Conservation (phyloP, 2,797 vertebrate genomes). For the Phalloptychus januarius region DNA sequence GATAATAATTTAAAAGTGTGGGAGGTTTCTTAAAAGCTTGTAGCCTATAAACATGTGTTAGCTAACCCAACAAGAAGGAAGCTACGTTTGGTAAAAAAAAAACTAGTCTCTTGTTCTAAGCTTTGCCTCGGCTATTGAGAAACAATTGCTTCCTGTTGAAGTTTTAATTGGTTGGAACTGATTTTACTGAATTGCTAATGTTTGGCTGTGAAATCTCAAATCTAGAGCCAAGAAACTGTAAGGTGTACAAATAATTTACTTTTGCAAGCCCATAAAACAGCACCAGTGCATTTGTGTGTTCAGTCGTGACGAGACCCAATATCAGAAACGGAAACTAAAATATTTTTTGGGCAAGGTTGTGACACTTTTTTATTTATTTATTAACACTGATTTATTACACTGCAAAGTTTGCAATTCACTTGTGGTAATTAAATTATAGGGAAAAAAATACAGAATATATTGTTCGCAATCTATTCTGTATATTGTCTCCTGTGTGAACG, state of each 20-base stretch:
- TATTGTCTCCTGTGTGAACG: too few species aligned
- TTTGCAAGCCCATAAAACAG: background rate
- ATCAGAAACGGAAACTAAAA: background rate
- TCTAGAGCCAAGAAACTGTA: background rate
- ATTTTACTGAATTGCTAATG: too few species aligned
- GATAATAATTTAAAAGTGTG: background rate
- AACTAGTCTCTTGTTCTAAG: too few species aligned
- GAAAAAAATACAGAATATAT: background rate
- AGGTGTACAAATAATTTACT: background rate
- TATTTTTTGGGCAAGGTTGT: background rate
- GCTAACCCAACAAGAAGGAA: background rate
- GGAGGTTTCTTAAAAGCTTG: background rate
- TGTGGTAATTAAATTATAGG: background rate
- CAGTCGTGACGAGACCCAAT: background rate
- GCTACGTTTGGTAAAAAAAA: too few species aligned
- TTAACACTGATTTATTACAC: background rate
- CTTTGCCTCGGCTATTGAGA: too few species aligned
- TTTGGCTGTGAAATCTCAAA: too few species aligned
- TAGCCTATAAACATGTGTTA: background rate
- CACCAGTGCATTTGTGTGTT: background rate
- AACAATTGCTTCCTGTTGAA: too few species aligned
- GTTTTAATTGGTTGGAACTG: too few species aligned
- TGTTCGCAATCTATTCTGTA: too few species aligned
- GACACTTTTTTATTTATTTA: background rate
- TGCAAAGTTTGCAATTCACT: background rate